Base-by-base conservation (phyloP, 2,888 invertebrate genomes). In the Tachina lurida region DNA sequence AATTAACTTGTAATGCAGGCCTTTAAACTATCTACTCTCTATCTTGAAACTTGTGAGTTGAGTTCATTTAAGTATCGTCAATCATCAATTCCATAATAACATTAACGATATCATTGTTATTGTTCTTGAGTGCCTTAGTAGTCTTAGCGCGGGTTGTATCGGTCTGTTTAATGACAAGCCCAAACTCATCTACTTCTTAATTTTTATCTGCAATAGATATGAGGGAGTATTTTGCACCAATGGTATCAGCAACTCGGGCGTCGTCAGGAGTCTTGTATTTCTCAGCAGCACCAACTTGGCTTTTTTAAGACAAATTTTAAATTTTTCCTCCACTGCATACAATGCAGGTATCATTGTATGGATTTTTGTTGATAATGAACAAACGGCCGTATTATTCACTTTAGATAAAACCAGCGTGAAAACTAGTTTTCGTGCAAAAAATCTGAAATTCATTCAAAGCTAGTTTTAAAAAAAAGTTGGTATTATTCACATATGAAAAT, bases 301-400 rank as follows among this genome's bases (percentile, higher is more conserved):
- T 95, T 85, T 99, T 99, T 91, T 99, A 99, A 77, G 98, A 98
- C 91, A 99, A 95, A 94, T 99, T 99, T 94, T 99, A 99, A 90
- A 99, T 99, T 95, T 99, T 99, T 43, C 99, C 99, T 94, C 99
- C 99, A 68, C 99, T 99, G 92, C 99, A 99, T 62, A 99, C 98
- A 89, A 99, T 99, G 94, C 99, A 99, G 0, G 99, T 99, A 93
- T 99, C 99, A 17, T 98, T 99, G 88, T 98, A 98, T 3, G 99
- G 99, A 91, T 98, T 98, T 93, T 98, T 98, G 94, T 98, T 99
- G 92, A 99, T 99, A 65, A 99, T 99, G 91, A 99, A 99, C 22
- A 22, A n/a, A n/a, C n/a, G n/a, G n/a, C n/a, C n/a, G n/a, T n/a
- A n/a, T n/a, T n/a, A n/a, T n/a, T n/a, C n/a, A n/a, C n/a, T n/a